Evolutionary conservation across 2,888 invertebrate genomes (phyloP).

Genomic region (Caenorhabditis zanzibari): DNA sequence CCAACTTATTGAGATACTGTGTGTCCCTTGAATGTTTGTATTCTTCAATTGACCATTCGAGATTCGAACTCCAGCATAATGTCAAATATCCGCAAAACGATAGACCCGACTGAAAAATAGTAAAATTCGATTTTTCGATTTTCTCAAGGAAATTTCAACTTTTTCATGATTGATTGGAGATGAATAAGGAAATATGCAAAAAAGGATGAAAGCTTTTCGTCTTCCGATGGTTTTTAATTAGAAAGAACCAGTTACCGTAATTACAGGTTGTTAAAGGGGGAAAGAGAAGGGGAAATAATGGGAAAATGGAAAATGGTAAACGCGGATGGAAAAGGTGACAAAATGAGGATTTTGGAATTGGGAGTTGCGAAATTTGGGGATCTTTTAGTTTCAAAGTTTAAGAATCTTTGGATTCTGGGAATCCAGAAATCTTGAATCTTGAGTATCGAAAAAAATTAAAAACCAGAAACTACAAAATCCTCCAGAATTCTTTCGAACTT

Average conservation of each 20-base stretch:
- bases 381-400: not conserved
- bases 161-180: conserved; percentile 12
- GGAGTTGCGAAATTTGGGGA: not conserved
- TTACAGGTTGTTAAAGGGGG: conserved; percentile 29
- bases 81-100: conserved; percentile 74
- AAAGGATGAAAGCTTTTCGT: conserved; percentile 10
- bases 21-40: conserved; percentile 75
- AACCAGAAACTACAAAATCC: no score
- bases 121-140: not conserved
- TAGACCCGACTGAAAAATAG: conserved; percentile 71
- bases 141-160: not conserved
- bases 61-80: conserved; percentile 77
- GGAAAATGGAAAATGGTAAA: not conserved
- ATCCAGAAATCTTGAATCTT: no score
- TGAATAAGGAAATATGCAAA: conserved; percentile 11
- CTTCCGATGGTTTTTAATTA: conserved; percentile 32
- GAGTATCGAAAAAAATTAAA: no score
- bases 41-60: conserved; percentile 78
- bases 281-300: not conserved
- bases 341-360: not conserved
- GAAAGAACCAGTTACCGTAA: conserved; percentile 45
- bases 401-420: no score
- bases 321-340: not conserved
- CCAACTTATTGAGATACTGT: conserved; percentile 74
- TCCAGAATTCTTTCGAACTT: no score